Evolutionary conservation across 2,113 vertebrate genomes (phyloP), one percentile per base, ranked within the genome.

Genomic region (Neolamprologus caudopunctatus): DNA sequence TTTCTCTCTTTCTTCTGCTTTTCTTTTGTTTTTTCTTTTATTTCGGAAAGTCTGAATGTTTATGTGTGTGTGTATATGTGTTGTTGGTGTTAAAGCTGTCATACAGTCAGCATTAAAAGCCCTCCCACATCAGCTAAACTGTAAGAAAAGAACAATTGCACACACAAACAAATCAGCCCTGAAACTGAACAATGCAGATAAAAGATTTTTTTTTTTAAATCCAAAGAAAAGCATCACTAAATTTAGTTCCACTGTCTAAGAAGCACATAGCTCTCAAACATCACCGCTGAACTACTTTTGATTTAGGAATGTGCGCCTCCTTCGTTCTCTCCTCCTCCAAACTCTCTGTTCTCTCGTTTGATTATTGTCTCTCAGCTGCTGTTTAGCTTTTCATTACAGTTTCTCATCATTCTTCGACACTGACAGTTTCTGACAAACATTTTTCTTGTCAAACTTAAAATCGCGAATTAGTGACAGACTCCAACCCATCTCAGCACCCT

Each of bases 181-280:
- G 28, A 82, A 84, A 73, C 24, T n/a, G 35, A 91, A 82, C 14
- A 71, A 79, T 35, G 42, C n/a, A 79, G 47, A 80, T 78, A 66
- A 83, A 66, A 87, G 21, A 84, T 35, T 66, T 63, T n/a, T 33
- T 54, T 54, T 45, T 2, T 17, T 9, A 0, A 9, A 21, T 63
- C 37, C 31, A 78, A 78, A 87, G 14, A 26, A 63, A 81, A 40
- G 50, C 58, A 28, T 53, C 31, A 45, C 66, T 45, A 47, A 83
- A 85, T 73, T 80, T 54, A 47, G 33, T 57, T 71, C 63, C 17
- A 19, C 53, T 80, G 66, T 85, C 85, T 81, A 47, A 24, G 63
- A 85, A 84, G 57, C 33, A 4, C 14, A 6, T 21, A 83, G 83
- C 87, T 92, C 85, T 90, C 82, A 89, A 89, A 92, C 51, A 81